A percentile compares a stretch with the other conserved stretches of the same genome.
Conservation (phyloP, 2,113 vertebrate genomes). For the Puntigrus tetrazona region DNA sequence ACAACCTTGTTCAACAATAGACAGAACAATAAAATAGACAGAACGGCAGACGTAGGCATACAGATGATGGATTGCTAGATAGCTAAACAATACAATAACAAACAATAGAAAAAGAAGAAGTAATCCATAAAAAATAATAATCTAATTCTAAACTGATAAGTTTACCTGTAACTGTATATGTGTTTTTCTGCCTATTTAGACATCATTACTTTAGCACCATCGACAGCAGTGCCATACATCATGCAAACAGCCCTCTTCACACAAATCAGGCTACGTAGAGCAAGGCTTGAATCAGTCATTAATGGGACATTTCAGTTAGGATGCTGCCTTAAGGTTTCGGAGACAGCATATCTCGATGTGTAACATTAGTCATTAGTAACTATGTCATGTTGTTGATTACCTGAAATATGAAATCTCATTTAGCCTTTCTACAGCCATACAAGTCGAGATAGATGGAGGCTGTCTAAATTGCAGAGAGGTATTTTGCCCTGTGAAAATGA, state of each 20-base stretch:
- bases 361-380: conserved; percentile 24
- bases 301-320: not conserved
- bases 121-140: not conserved
- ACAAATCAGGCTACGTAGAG: not conserved
- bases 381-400: not conserved
- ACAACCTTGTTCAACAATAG: not conserved
- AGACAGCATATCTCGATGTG: conserved; percentile 7
- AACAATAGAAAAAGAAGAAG: not conserved
- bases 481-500: conserved; percentile 1
- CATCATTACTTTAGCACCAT: not conserved
- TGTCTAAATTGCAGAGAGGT: not conserved
- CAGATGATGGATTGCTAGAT: no score
- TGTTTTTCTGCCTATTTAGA: not conserved
- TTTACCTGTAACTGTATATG: not conserved
- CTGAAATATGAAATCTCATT: conserved; percentile 21
- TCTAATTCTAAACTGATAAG: not conserved
- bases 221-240: not conserved
- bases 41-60: no score
- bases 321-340: not conserved
- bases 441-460: conserved; percentile 2
- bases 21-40: no score
- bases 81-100: not conserved
- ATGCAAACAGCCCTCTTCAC: not conserved
- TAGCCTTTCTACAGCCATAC: conserved; percentile 6
- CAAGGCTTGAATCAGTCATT: not conserved